Evolutionary conservation across 2,888 invertebrate species (phyloP), one percentile per base, ranked within the genome.

Genomic region (Tineola bisselliella): DNA sequence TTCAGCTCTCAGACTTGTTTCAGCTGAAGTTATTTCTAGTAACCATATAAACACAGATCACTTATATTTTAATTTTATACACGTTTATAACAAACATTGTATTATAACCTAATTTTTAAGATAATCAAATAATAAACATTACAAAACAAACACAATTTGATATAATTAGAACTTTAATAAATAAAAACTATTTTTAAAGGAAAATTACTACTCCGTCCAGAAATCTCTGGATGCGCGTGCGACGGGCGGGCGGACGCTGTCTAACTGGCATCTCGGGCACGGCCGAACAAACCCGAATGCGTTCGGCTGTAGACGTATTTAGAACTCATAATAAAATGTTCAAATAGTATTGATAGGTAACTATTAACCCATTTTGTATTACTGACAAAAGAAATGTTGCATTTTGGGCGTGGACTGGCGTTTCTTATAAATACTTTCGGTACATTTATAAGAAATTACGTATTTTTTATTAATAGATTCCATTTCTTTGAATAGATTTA

Each of bases 191-290:
- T 25, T 25, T 25, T 18, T 54, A 12, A 25, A 25, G n/a, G n/a
- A 19, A 54, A 54, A 54, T 33, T 33, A 30, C 13, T 58, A 3
- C 6, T 25, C 59, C 59, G 59, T 44, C 59, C 59, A 59, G 44
- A 59, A 15, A 17, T 3, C 18, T 38, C 6, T 33, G 10, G 15
- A 11, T 25, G 68, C 70, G 70, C 66, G 65, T 62, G 63, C 69
- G 75, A 74, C 78, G 83, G 86, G 84, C 86, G 84, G 78, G 74
- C 75, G 75, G 76, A 71, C 76, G 76, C 76, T 68, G 65, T 77
- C 81, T 78, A 76, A 60, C 60, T 60, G 60, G 25, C 19, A 19
- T 25, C 8, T 25, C 44, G 60, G 10, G 31, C 13, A 17, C 17
- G 8, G 66, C 65, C 83, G 82, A 84, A 71, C 63, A 64, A 65